Evolutionary conservation across 2,888 invertebrate species (phyloP).

Genomic region (Amblyjoppa proteus): DNA sequence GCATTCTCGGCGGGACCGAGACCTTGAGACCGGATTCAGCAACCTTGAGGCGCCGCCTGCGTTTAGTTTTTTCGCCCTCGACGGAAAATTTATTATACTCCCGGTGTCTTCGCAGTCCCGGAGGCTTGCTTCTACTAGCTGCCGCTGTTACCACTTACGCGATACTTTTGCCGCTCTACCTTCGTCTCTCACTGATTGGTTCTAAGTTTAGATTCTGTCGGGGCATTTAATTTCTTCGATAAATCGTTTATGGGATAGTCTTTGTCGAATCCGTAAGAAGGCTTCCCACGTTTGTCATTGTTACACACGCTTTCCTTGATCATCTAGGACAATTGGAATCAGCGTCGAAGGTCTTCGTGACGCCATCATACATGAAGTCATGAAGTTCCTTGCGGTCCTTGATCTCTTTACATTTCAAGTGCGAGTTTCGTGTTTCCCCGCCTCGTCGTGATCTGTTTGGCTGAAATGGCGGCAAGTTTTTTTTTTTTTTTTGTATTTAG

Average conservation of each 20-base stretch:
- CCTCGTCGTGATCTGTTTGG: not conserved
- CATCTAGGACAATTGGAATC: constrained; percentile 44
- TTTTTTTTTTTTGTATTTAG: not conserved
- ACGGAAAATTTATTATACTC: constrained; percentile 65
- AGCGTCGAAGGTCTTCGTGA: constrained; percentile 24
- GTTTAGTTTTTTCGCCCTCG: constrained; percentile 64
- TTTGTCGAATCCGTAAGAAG: not conserved
- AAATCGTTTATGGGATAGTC: constrained; percentile 17
- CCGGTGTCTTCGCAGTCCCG: constrained; percentile 5
- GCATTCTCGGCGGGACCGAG: constrained; percentile 67
- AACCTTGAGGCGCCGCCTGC: constrained; percentile 62
- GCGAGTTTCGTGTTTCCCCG: not conserved
- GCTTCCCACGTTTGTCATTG: constrained; percentile 38
- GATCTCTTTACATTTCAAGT: constrained; percentile 38
- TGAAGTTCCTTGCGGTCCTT: constrained; percentile 47
- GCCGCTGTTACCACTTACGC: constrained; percentile 38
- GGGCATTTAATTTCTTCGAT: constrained; percentile 8
- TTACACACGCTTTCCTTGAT: constrained; percentile 11
- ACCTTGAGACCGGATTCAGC: constrained; percentile 68
- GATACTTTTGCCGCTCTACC: not conserved
- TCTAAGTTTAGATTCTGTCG: constrained; percentile 55
- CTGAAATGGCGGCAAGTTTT: not conserved
- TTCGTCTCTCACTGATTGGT: constrained; percentile 11
- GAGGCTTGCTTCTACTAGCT: constrained; percentile 39
- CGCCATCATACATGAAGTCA: constrained; percentile 3